Evolutionary conservation across 2,888 invertebrate species (phyloP).

Genomic region (Caenorhabditis japonica): DNA sequence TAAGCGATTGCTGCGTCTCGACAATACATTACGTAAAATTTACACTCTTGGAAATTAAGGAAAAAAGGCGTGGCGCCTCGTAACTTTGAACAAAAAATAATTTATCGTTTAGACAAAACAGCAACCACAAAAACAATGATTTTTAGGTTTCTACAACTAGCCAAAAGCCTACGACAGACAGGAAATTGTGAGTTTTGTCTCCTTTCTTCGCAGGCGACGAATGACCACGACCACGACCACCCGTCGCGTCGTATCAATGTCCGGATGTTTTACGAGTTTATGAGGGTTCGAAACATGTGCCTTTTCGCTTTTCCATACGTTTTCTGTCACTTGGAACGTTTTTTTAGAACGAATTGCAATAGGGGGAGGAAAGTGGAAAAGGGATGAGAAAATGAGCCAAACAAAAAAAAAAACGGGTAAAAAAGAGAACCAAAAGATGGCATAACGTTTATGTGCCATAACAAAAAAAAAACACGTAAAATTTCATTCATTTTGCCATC

Average conservation of each 20-base stretch:
- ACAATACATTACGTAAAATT: not conserved
- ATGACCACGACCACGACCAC: conserved; percentile 2
- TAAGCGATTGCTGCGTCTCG: too few species aligned
- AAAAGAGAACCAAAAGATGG: not conserved
- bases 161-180: too few species aligned
- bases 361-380: not conserved
- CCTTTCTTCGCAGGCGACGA: conserved; percentile 5
- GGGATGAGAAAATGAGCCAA: not conserved
- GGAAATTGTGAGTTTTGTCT: not conserved
- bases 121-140: too few species aligned
- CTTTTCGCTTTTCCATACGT: too few species aligned
- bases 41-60: too few species aligned
- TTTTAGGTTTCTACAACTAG: too few species aligned
- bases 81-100: conserved; percentile 7
- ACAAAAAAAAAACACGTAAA: too few species aligned
- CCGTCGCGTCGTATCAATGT: conserved; percentile 22
- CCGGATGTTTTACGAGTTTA: conserved; percentile 30
- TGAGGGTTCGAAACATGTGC: conserved; percentile 31
- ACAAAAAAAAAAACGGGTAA: not conserved
- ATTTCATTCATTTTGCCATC: too few species aligned
- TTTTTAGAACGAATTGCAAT: not conserved
- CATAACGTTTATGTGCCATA: conserved; percentile 7
- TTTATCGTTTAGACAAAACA: not conserved
- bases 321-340: conserved; percentile 17
- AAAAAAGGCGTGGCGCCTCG: too few species aligned